Evolutionary conservation across 2,113 vertebrate genomes (phyloP), one percentile per base, ranked within the genome.

Genomic region (Leptobrachium leishanense): DNA sequence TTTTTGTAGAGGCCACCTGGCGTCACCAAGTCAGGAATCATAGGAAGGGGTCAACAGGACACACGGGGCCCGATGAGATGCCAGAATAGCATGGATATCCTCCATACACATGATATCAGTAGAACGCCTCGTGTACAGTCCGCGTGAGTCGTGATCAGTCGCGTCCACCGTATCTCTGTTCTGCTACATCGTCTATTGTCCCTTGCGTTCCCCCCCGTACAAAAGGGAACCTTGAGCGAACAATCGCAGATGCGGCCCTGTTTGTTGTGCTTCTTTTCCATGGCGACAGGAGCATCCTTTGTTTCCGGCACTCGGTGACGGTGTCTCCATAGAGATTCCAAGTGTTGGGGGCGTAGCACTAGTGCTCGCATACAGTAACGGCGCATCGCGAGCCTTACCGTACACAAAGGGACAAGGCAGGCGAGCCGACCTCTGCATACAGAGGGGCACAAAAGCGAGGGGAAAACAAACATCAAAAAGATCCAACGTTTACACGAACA

Each of bases 261-360:
- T 55, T 79, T 80, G 77, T 80, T 80, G 71, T 80, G 20, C 63
- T 68, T 8, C 40, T 42, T 80, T 43, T 43, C 71, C 77, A 62
- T 68, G 77, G 77, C 31, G 66, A 80, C 43, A 74, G 53, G 46
- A 74, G 77, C 77, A 80, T 80, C 71, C 70, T 73, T 79, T 79
- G 77, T 79, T 70, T 31, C 67, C 62, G 44, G 62, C 65, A 67
- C 77, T 79, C 67, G 20, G 57, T 72, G 63, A 69, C 50, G 42
- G 77, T 68, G 77, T 80, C 77, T 65, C 77, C 77, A 80, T 80
- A 80, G 77, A 80, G 77, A 80, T 64, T 40, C 62, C 15, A 67
- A 65, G 65, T 54, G 70, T 66, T 72, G 62, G 31, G 50, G 39
- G 69, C 5, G 46, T 65, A 41, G 43, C 43, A 72, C 20, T 31